phyloP scores from a whole-genome alignment of 2,888 invertebrate genomes.

The Geophilus truncorum region DNA sequence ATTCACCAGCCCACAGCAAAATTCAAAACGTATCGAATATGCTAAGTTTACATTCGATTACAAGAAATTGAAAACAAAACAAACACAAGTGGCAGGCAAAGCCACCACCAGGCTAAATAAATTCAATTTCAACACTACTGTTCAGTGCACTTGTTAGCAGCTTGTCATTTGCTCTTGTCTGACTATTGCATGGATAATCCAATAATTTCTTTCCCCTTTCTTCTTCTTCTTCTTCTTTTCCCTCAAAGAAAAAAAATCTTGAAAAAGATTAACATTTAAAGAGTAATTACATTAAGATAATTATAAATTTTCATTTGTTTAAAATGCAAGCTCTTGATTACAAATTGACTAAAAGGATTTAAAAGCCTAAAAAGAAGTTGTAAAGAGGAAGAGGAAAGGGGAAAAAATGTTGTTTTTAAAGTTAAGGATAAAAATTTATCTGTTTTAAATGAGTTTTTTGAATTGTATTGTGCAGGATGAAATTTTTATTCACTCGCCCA shows the following conservation, averaged over 20 bases:
- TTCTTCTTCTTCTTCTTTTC: too few species aligned
- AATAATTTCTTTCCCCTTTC: background rate
- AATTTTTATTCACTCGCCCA: background rate
- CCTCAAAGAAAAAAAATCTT: background rate
- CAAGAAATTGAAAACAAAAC: too few species aligned
- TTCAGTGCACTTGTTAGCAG: too few species aligned
- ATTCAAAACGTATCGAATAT: too few species aligned
- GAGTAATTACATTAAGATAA: background rate
- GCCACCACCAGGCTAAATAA: too few species aligned
- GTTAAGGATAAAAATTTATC: background rate
- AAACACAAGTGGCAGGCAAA: too few species aligned
- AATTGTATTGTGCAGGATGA: background rate
- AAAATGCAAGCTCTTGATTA: background rate
- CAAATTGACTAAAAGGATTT: background rate
- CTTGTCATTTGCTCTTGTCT: too few species aligned
- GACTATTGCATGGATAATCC: too few species aligned
- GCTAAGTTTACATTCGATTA: too few species aligned
- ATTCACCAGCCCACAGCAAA: too few species aligned
- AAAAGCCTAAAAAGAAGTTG: background rate
- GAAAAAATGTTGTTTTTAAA: background rate
- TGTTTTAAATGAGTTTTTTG: background rate
- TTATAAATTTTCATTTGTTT: background rate
- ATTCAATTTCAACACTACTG: too few species aligned
- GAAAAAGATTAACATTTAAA: background rate
- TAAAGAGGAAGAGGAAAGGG: background rate